Base-by-base conservation (phyloP, 1,140 invertebrate species). In the Acromyrmex echinatior region DNA sequence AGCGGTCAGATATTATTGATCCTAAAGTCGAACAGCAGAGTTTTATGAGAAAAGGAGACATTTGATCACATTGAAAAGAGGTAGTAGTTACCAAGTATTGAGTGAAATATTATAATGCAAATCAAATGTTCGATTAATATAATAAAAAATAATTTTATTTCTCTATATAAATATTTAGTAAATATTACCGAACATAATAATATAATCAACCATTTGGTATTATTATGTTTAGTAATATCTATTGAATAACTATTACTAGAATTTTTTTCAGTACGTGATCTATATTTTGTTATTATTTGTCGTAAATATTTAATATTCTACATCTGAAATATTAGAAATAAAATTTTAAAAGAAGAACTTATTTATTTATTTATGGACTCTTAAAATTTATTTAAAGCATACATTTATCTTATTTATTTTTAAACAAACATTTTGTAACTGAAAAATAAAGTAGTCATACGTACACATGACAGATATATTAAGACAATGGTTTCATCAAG, bases 1-100 rank as follows among this genome's bases (percentile, higher is more conserved):
- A 39, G 35, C 70, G 70, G 71, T 76, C 70, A 74, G 39, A 84
- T 74, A 84, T 74, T 60, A 74, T 74, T 62, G 80, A 74, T 62
- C 18, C 1, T 31, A 10, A 82, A 74, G 68, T 82, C 53, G 39
- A 74, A 63, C 4, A 18, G 14, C 31, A 7, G 18, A 53, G 14
- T 56, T 1, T 35, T 25, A n/a, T 9, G 39, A n/a, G 9, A 70
- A 56, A 45, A 49, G 21, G 3, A 3, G 25, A 14, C 12, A n/a
- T 65, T 78, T 63, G 51, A 16, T 12, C 2, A 45, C 39, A 45
- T 45, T 45, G 39, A 45, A 45, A 45, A 45, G 39, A 45, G 9
- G 9, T 45, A 45, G 9, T 45, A 45, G 9, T 1, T 45, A 45
- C 10, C 39, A 45, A 45, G 10, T 45, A 7, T 45, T 45, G 39